phyloP scores from a whole-genome alignment of 2,888 invertebrate genomes.

The Nomada fucata region DNA sequence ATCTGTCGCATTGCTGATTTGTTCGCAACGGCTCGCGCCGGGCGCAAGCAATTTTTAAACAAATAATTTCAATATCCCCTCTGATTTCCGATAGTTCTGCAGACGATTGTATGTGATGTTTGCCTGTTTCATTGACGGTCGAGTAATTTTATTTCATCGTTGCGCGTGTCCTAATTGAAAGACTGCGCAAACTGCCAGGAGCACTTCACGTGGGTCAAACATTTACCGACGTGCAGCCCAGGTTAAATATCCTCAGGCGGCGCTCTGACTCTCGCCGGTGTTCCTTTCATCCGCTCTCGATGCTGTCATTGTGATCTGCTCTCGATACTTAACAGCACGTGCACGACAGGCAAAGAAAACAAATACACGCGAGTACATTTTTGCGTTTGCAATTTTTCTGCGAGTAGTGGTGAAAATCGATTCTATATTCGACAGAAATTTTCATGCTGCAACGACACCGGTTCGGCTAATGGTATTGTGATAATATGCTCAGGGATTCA shows the following conservation, averaged over 20 bases:
- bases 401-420: neutral
- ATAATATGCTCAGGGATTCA: slow-evolving; percentile 5
- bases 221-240: slow-evolving; percentile 68
- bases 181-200: slow-evolving; percentile 71
- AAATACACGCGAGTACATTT: neutral
- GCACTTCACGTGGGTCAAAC: slow-evolving; percentile 82
- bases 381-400: neutral
- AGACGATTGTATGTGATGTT: slow-evolving; percentile 27
- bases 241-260: slow-evolving; percentile 77
- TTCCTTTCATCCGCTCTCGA: neutral
- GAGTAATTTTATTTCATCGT: slow-evolving; percentile 53
- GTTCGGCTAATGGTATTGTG: neutral
- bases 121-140: slow-evolving; percentile 38
- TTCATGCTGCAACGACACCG: neutral
- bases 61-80: neutral
- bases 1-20: neutral
- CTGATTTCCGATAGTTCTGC: neutral
- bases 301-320: neutral
- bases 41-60: neutral
- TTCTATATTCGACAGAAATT: neutral
- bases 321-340: neutral
- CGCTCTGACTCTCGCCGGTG: slow-evolving; percentile 21
- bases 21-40: neutral
- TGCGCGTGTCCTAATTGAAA: slow-evolving; percentile 67
- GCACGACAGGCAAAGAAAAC: neutral